Base-by-base conservation (phyloP, 30 jellyfish, hydroid and myxozoan genomes). In the Clytia hemisphaerica region DNA sequence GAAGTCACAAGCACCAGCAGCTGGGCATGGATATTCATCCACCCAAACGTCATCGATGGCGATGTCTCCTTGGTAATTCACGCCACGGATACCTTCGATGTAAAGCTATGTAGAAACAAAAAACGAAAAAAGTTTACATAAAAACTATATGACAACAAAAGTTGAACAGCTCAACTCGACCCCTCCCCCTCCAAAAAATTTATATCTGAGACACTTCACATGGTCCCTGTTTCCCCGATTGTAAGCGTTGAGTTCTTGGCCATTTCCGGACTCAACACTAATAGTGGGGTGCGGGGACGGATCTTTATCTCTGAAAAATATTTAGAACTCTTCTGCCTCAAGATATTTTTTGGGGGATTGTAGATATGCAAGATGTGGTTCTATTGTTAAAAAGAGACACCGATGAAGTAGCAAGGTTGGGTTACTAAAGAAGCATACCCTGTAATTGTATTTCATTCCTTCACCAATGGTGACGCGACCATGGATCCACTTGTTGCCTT, bases 401-500 rank as follows among this genome's bases (percentile, higher is more conserved):
- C 25, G 14, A 14, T 3, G 31, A 21, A 21, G 22, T 16, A 51
- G 66, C 27, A 22, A 16, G 31, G 22, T 10, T 10, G 66, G 12
- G 22, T 10, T 10, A 51, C 15, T 12, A 51, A 51, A 5, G 26
- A 58, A 18, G 47, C 25, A n/a, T 45, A 58, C 38, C 3, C 6
- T 30, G 47, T 18, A 25, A 21, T 21, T 6, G 31, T 21, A 21
- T 26, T n/a, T 33, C 32, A 27, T 30, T 5, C n/a, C 26, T 16
- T 63, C 14, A 33, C 12, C 24, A n/a, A n/a, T n/a, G 18, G 88
- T 80, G 35, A 89, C 98, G 2, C 98, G 70, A 9, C 94, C 98
- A 63, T 76, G 94, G 45, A 83, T 74, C 98, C 98, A 89, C 22
- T 81, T 75, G 67, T 89, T 76, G 36, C 95, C 95, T 61, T 89